These are phyloP conservation scores for Prunella fulvescens DNA, from an alignment of 2,113 vertebrate species.

Conservation along the genomic window DNA sequence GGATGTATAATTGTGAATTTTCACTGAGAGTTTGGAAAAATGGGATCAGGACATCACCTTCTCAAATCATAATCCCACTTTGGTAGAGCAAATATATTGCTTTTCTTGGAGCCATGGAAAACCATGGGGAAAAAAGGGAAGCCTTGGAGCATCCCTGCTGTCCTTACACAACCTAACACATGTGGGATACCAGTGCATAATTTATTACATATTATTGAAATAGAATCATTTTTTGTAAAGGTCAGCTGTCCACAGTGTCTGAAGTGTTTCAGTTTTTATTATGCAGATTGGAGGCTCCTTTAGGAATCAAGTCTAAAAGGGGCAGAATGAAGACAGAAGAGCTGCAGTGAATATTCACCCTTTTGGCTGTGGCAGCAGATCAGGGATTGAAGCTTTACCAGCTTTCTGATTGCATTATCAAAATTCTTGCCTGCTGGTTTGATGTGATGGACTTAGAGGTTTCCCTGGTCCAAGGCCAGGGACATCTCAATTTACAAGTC, in stretches of 20 bases:
- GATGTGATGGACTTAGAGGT: neutral
- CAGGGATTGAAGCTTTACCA: neutral
- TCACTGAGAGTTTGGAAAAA: neutral
- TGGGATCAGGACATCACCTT: neutral
- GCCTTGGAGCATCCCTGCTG: neutral
- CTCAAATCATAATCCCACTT: neutral
- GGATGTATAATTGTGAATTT: neutral
- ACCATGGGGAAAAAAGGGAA: neutral
- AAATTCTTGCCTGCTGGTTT: neutral
- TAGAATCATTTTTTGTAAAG: neutral
- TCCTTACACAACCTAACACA: neutral
- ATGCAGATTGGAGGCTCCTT: neutral
- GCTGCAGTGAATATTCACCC: neutral
- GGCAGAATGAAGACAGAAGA: neutral
- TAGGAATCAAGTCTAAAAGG: neutral
- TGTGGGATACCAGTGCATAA: neutral
- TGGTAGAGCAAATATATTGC: fast-evolving
- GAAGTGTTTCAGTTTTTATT: neutral
- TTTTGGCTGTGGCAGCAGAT: neutral
- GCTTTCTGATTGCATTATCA: neutral
- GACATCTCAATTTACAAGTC: neutral
- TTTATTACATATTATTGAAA: neutral
- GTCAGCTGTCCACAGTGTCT: neutral
- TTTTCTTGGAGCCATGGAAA: neutral
- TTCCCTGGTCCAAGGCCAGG: neutral